Evolutionary conservation across 2,797 vertebrate genomes (phyloP), one percentile per base, ranked within the genome.

Genomic region (Ispidina lecontei): DNA sequence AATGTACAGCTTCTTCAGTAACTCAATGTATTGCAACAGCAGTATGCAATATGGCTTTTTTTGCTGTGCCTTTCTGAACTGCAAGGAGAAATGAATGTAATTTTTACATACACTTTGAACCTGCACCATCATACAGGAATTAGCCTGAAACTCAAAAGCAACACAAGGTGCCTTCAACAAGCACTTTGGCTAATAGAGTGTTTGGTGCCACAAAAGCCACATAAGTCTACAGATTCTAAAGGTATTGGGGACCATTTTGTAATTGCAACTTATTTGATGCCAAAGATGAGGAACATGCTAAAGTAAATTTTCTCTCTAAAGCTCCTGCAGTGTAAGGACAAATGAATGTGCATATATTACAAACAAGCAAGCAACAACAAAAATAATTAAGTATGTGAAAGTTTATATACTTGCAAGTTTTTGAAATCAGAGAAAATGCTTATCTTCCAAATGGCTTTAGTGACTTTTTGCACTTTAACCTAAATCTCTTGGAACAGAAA

Each of bases 391-490:
- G 9, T 82, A 39, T 70, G 65, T 68, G 25, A 80, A 69, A 37
- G 67, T 72, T 58, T 1, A 87, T 91, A 33, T 63, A 44, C 26
- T 79, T 90, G 56, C 29, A 83, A 79, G 44, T 84, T 33, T 70
- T 0, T 79, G 64, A 93, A 79, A 89, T 51, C 23, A 72, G 17
- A 18, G 39, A 76, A 93, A 87, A 82, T 71, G 54, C 73, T 86
- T 87, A 33, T 59, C 54, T 90, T 90, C 80, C 64, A 87, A 37
- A 23, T 25, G 33, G 62, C 65, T 80, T 81, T 91, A 73, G 54
- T 92, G 83, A 96, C 83, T 59, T 90, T 83, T 87, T 97, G 96
- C 96, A 97, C 96, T 97, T 98, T 96, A 97, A 91, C 56, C 29
- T 70, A 68, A 84, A 51, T 59, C 35, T 21, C 60, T 89, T 77